Evolutionary conservation across 2,113 vertebrate species (phyloP), one percentile per base, ranked within the genome.

Genomic region (Microcebus griseorufus): DNA sequence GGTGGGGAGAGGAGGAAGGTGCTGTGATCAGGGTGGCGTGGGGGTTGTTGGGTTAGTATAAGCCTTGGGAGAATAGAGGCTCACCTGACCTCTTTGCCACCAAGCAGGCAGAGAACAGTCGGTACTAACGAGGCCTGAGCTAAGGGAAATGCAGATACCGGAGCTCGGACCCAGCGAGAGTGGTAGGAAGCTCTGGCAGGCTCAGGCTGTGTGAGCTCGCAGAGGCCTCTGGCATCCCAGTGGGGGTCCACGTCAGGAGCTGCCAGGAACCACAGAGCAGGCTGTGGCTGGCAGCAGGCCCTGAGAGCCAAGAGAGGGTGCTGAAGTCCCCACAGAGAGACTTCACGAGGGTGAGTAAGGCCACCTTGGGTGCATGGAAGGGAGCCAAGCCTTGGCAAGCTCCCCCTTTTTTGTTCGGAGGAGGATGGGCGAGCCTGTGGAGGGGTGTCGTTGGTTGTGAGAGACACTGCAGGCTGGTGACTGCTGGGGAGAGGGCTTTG

Each of bases 401-500:
- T 16, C n/a, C 12, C 6, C 42, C 42, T 53, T 27, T 88, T 88
- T 51, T 51, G n/a, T 69, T 42, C 82, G 16, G 42, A 37, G 73
- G 75, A 23, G 79, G 10, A 2, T 0, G 2, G n/a, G n/a, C 2
- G 16, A 60, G 25, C 55, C 16, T 22, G 16, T 22, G 51, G 39
- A 7, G 0, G n/a, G 29, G 37, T 6, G 0, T 42, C 4, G 1
- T 23, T 0, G 2, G 3, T 42, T 48, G 22, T 4, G 53, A 25
- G 10, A 3, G 10, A 16, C 18, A 27, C 55, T 39, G 9, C 5
- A 23, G 23, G 51, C 32, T 22, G 6, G 23, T 0, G 8, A 17
- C 65, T 6, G 22, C 5, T 2, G 58, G 17, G 58, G 11, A 65
- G 13, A 55, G 23, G 55, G 67, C 45, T 39, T 65, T n/a, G 25